Evolutionary conservation across 2,888 invertebrate species (phyloP).

Genomic region (Abscondita cerata): DNA sequence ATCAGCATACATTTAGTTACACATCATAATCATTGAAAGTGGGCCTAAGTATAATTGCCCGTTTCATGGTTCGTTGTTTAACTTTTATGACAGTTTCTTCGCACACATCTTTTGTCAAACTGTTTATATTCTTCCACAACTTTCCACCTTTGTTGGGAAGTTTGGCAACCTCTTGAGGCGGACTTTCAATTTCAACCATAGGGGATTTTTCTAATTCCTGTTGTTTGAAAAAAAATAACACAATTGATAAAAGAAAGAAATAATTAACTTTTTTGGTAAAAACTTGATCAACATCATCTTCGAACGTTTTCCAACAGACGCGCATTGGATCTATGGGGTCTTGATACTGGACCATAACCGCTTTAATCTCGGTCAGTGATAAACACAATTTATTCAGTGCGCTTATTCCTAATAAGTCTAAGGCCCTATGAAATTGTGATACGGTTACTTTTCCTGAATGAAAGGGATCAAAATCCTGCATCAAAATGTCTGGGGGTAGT

Average conservation of each 20-base stretch:
- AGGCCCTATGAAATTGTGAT: conserved; percentile 74
- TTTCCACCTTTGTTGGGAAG: conserved; percentile 60
- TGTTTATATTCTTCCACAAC: conserved; percentile 59
- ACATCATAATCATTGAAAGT: conserved; percentile 75
- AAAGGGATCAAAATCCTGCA: conserved; percentile 73
- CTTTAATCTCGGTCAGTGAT: conserved; percentile 67
- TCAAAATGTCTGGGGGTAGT: too few relatives aligned
- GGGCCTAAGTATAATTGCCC: conserved; percentile 70
- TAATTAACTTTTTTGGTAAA: conserved; percentile 53
- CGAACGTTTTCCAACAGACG: conserved; percentile 79
- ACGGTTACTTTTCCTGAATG: conserved; percentile 73
- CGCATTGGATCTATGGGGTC: conserved; percentile 74
- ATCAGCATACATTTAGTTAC: conserved; percentile 54
- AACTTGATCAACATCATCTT: conserved; percentile 77
- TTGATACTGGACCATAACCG: conserved; percentile 70
- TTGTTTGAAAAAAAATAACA: conserved; percentile 16
- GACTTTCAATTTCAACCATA: conserved; percentile 62
- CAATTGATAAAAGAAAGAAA: background rate
- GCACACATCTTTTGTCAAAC: conserved; percentile 61
- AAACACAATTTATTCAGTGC: conserved; percentile 64
- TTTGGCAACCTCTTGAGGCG: conserved; percentile 62
- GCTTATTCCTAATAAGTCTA: conserved; percentile 72
- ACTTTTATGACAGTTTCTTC: conserved; percentile 70
- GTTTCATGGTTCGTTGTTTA: conserved; percentile 66
- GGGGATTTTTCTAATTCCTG: conserved; percentile 72